Evolutionary conservation across 2,888 invertebrate species (phyloP).

Genomic region (Hydropsyche betteni): DNA sequence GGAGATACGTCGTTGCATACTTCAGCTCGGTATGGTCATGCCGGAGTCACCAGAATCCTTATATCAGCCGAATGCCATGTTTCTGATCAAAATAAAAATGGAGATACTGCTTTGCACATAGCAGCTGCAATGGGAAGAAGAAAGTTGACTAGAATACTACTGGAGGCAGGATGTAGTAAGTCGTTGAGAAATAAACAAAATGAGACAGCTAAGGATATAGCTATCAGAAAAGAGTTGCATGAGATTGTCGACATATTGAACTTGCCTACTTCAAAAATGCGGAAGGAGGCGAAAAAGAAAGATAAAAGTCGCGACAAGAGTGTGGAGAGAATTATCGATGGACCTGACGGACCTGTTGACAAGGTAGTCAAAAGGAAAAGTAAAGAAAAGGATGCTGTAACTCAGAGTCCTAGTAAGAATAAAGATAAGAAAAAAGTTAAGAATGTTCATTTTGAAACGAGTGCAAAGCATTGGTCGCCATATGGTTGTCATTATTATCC

Average conservation of each 20-base stretch:
- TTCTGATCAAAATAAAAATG: constrained; percentile 93
- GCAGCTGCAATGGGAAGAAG: constrained; percentile 92
- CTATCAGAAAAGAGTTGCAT: constrained; percentile 82
- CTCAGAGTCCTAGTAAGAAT: constrained; percentile 57
- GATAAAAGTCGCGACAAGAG: constrained; percentile 62
- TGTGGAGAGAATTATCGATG: constrained; percentile 67
- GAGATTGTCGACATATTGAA: constrained; percentile 85
- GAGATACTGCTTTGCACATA: constrained; percentile 93
- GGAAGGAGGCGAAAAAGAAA: constrained; percentile 58
- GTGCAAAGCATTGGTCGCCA: constrained; percentile 78
- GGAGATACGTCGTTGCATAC: constrained; percentile 96
- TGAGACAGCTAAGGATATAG: constrained; percentile 91
- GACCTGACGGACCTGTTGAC: constrained; percentile 59
- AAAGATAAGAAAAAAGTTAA: constrained; percentile 65
- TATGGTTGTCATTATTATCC: constrained; percentile 93
- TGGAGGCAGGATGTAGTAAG: constrained; percentile 84
- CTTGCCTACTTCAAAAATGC: constrained; percentile 63
- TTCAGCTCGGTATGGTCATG: constrained; percentile 94
- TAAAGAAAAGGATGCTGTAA: constrained; percentile 53
- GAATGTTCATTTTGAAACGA: constrained; percentile 67
- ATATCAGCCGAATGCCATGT: constrained; percentile 89
- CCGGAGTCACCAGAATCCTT: constrained; percentile 92
- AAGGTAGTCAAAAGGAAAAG: constrained; percentile 57
- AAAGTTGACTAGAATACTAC: constrained; percentile 88
- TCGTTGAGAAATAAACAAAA: constrained; percentile 80